Evolutionary conservation across 2,797 vertebrate species (phyloP).

Genomic region (Luscinia luscinia): DNA sequence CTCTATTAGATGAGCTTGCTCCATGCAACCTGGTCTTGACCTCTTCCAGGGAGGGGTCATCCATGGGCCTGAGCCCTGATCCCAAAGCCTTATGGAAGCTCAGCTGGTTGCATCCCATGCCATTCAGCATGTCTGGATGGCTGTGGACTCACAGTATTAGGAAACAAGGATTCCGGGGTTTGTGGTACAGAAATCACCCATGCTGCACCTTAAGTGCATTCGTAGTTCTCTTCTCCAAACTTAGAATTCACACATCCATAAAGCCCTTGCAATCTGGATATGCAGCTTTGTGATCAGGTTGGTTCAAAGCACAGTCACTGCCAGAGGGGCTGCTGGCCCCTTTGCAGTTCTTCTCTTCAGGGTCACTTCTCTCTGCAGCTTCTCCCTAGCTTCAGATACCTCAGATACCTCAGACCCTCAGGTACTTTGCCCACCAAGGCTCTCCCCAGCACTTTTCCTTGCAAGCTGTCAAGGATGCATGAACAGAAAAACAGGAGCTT

Average conservation of each 20-base stretch:
- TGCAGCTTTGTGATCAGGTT: background rate
- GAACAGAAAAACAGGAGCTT: background rate
- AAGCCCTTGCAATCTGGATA: background rate
- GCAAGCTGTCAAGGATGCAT: accelerated
- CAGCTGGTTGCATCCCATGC: accelerated
- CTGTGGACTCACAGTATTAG: background rate
- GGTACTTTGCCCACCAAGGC: accelerated
- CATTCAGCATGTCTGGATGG: accelerated
- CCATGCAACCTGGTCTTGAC: background rate
- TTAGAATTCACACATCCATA: accelerated
- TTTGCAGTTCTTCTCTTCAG: background rate
- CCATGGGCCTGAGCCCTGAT: background rate
- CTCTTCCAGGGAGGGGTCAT: background rate
- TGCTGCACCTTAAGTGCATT: too few relatives aligned
- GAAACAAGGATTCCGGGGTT: background rate
- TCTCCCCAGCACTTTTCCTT: background rate
- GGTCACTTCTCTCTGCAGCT: background rate
- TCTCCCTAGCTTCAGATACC: background rate
- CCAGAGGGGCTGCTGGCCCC: background rate
- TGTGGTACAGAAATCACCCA: too few relatives aligned
- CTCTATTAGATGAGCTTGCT: background rate
- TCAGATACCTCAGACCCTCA: too few relatives aligned
- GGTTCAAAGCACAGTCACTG: accelerated
- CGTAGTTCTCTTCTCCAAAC: background rate
- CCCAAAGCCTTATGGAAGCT: background rate